Conservation (phyloP, 2,113 vertebrate genomes). For the Orientallactaga bullata region DNA sequence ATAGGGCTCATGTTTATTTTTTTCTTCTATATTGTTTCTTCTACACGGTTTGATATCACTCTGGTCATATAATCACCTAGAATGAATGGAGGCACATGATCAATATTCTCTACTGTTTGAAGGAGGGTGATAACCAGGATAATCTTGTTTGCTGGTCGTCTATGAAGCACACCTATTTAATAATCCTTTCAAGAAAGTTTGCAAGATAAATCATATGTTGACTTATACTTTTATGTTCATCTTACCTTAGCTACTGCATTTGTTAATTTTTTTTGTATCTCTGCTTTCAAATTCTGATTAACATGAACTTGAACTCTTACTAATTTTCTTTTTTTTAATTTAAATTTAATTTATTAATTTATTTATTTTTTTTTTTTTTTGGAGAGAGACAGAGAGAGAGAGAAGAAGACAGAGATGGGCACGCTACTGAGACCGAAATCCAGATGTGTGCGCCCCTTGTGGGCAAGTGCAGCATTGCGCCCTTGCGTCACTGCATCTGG, state of each 20-base stretch:
- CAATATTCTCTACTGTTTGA: background rate
- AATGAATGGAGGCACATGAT: background rate
- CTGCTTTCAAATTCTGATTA: background rate
- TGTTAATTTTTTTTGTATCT: background rate
- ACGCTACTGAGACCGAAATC: too few relatives aligned
- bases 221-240: background rate
- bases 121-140: background rate
- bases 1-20: background rate
- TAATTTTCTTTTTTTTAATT: constrained; percentile 20
- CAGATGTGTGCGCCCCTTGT: too few relatives aligned
- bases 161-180: background rate
- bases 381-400: too few relatives aligned
- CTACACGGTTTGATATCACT: background rate
- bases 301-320: background rate
- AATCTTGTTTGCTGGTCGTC: background rate
- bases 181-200: background rate
- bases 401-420: too few relatives aligned
- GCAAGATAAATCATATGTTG: background rate
- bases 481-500: too few relatives aligned
- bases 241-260: background rate
- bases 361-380: too few relatives aligned
- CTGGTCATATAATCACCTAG: background rate
- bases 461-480: too few relatives aligned
- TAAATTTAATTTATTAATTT: too few relatives aligned
- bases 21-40: background rate